Base-by-base conservation (phyloP, 2,113 vertebrate species). In the Melanocharis versteri region DNA sequence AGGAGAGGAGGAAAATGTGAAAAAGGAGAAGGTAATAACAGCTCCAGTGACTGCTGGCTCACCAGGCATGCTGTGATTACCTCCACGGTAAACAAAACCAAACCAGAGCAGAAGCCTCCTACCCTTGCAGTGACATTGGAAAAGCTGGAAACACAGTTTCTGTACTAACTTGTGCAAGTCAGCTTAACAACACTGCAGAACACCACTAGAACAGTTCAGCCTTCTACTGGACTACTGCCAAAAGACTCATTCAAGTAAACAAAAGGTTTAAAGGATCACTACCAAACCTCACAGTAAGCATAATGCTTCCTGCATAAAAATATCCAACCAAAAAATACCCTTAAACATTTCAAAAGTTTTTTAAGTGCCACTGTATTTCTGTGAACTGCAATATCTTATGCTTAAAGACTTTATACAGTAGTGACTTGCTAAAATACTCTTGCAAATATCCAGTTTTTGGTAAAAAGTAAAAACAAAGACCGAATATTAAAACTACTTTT, bases 251-350 rank as follows among this genome's bases (percentile, higher is more conserved):
- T 76, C 39, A 78, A 94, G 85, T 91, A 90, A 95, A 94, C 54
- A 69, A 66, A 90, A 90, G 88, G 70, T 93, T 93, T 93, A 90
- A 97, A 83, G 90, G 94, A 79, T 96, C 90, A 54, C 75, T 80
- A 69, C 24, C 45, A 85, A 90, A 93, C 82, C 79, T 83, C 79
- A 83, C 53, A 80, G 62, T 57, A 65, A 83, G 58, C 37, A 39
- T 45, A 90, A 85, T 61, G 58, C 40, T 89, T 88, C 30, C 70
- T 56, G 75, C 48, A 64, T 28, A 50, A 92, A 94, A 85, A 56
- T 33, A 84, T 30, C 56, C 33, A 44, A 62, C 33, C 30, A 35
- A 75, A 62, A 83, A 27, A 9, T 9, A 13, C 15, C 22, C 33
- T 42, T 48, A 65, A 53, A 53, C 14, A 50, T 13, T 57, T 73